Conservation (phyloP, 2,113 vertebrate genomes). For the Mormyrus iriodes region DNA sequence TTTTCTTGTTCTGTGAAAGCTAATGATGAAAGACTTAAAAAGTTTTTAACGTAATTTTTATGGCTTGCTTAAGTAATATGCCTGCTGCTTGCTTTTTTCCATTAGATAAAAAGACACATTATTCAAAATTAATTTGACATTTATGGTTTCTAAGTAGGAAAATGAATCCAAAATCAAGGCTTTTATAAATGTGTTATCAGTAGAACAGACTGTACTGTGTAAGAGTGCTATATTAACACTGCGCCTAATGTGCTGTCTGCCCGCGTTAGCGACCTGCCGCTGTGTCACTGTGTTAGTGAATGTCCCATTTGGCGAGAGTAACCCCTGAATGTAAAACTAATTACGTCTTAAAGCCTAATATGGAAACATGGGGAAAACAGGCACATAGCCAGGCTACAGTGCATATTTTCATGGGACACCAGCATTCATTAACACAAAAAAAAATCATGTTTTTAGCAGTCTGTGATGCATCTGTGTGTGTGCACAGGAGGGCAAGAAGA, state of each 20-base stretch:
- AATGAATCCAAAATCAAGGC: not conserved
- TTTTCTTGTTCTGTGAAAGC: not conserved
- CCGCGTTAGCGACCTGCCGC: not conserved
- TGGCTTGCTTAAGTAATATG: not conserved
- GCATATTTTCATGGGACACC: not conserved
- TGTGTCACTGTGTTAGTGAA: not conserved
- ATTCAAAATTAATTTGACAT: not conserved
- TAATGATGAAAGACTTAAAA: not conserved
- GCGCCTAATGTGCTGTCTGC: not conserved
- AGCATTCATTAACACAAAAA: not conserved
- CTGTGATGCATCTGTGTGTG: slow-evolving; percentile 25
- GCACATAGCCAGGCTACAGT: not conserved
- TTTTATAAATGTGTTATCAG: not conserved
- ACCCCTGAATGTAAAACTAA: not conserved
- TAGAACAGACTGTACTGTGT: not conserved
- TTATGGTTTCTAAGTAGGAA: not conserved
- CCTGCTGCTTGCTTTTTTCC: not conserved
- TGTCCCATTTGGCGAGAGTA: not conserved
- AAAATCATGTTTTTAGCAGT: not conserved
- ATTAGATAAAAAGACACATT: not conserved
- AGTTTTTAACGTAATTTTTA: not conserved
- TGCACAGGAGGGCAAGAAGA: slow-evolving; percentile 88
- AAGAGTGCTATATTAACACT: not conserved
- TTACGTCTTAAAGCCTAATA: not conserved
- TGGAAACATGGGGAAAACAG: not conserved